These are phyloP conservation scores for Taeniopygia guttata DNA, from an alignment of 2,797 vertebrate genomes.

Conservation along the genomic window DNA sequence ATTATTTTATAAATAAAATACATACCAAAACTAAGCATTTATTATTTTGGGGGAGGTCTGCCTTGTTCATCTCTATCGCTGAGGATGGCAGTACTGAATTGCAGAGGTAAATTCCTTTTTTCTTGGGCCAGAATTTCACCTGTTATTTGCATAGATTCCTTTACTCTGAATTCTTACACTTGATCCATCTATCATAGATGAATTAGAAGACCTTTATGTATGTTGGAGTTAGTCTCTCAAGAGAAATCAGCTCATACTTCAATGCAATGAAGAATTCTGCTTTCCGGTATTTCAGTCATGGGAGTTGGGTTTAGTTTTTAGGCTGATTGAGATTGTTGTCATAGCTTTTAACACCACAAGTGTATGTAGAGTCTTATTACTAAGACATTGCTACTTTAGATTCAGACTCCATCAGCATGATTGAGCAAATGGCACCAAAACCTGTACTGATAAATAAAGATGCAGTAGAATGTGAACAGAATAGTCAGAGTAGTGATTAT, in stretches of 20 bases:
- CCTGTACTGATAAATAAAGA: not conserved
- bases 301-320: not conserved
- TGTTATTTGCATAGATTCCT: not conserved
- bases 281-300: not conserved
- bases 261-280: not conserved
- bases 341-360: not conserved
- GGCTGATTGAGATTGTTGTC: not conserved
- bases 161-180: not conserved
- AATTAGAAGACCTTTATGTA: not conserved
- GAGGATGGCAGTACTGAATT: not conserved
- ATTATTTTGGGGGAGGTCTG: not conserved
- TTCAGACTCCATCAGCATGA: not conserved
- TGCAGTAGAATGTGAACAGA: not conserved
- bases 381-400: not conserved
- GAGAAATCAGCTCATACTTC: not conserved
- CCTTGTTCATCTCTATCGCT: not conserved
- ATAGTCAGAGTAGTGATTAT: not conserved
- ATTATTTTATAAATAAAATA: not conserved
- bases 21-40: not conserved
- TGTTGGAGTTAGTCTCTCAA: not conserved
- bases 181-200: not conserved
- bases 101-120: not conserved
- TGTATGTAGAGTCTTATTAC: not conserved
- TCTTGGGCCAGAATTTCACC: not conserved
- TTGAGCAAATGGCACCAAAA: not conserved